These are phyloP conservation scores for Cassiopea andromeda DNA, from an alignment of 30 jellyfish, hydroid and myxozoan genomes.

Conservation along the genomic window DNA sequence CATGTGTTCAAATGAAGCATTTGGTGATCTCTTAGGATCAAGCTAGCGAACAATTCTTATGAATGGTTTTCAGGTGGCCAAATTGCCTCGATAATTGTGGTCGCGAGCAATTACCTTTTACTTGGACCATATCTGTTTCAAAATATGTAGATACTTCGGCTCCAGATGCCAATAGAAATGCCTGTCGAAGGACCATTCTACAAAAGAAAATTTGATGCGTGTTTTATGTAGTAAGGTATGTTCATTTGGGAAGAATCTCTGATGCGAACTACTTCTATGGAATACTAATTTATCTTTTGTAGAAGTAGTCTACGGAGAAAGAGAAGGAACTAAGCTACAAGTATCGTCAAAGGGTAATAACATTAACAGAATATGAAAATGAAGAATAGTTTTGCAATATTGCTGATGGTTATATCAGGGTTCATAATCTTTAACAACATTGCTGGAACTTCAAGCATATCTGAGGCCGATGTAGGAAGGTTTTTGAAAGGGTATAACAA, in stretches of 20 bases:
- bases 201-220: not conserved
- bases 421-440: not conserved
- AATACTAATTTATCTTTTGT: not conserved
- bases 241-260: no score
- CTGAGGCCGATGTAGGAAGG: constrained; percentile 23
- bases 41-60: not conserved
- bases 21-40: not conserved
- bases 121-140: not conserved
- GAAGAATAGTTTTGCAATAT: not conserved
- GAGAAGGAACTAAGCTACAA: not conserved
- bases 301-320: not conserved
- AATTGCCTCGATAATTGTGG: not conserved
- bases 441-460: not conserved
- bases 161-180: not conserved
- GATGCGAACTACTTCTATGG: no score
- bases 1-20: not conserved
- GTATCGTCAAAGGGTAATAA: no score
- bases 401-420: not conserved
- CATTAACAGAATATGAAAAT: not conserved
- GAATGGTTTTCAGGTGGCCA: constrained; percentile 20
- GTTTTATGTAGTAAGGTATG: no score
- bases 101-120: not conserved
- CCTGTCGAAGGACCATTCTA: not conserved
- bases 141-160: no score
- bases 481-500: constrained; percentile 72